Evolutionary conservation across 2,888 invertebrate genomes (phyloP), one percentile per base, ranked within the genome.

Genomic region (Meganola albula): DNA sequence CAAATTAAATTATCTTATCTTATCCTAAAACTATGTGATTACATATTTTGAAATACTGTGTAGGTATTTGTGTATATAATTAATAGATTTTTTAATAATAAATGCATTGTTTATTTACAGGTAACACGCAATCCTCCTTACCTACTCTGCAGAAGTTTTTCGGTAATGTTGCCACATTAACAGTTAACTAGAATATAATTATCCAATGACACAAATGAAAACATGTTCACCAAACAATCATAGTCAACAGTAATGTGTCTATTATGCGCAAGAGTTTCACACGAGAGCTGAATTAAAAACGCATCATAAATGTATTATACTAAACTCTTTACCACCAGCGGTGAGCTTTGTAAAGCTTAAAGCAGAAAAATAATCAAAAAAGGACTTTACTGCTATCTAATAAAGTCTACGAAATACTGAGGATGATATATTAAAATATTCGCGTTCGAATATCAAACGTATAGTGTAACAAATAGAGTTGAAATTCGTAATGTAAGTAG

Each of bases 241-340:
- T n/a, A n/a, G n/a, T n/a, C n/a, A 44, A 53, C 32, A 38, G 41
- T 77, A 76, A 77, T 76, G 75, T 74, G 72, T 78, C 71, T 73
- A 74, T 79, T 72, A 70, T 73, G 75, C 74, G 74, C 73, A 65
- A 60, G 74, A 75, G 74, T 74, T n/a, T 84, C 82, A 80, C 83
- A 80, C 79, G 77, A 66, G 65, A 56, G 46, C 65, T 59, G 70
- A 74, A 84, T 84, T 83, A 84, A 80, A 84, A 82, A 74, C 64
- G 59, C 82, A 77, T 84, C 82, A 83, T 60, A 77, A 82, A 78
- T 72, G 63, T 77, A 83, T 84, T 84, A 83, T 60, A 66, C 61
- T 61, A 66, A n/a, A 74, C 73, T 70, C 75, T 68, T 66, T 63
- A 46, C 75, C 75, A 71, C 76, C 75, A 58, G 62, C 48, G 42